Evolutionary conservation across 2,113 vertebrate genomes (phyloP), one percentile per base, ranked within the genome.

Genomic region (Scomber japonicus): DNA sequence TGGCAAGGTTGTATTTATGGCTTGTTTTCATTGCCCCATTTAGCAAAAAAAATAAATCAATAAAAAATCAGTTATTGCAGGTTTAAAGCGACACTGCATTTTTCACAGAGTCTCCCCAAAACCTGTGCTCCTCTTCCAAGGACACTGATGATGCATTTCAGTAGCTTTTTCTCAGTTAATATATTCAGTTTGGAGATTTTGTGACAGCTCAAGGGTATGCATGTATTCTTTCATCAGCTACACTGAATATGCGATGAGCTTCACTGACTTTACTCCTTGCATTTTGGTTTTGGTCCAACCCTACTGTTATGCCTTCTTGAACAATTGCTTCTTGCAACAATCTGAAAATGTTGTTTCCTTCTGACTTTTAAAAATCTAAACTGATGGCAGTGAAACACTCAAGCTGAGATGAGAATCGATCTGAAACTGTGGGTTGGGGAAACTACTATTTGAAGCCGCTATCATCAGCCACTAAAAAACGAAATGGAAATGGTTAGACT

Each of bases 401-500:
- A 66, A 59, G 69, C 72, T 66, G 75, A 85, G 80, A 85, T 70
- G 75, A 80, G 78, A 84, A 88, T 88, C 19, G 56, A 85, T 74
- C 82, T 77, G 27, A 76, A 77, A 71, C 76, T 16, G 21, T 19
- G 72, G 66, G 50, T 45, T 62, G 35, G 67, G 76, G 45, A 73
- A 85, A 69, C 30, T 27, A 54, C 57, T 48, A 50, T 83, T 80
- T 78, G 55, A 84, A 56, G 51, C 72, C 13, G n/a, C 74, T 40
- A 71, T 86, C 64, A 62, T 12, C 35, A 66, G 46, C 68, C 73
- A 57, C 78, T 71, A 46, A 81, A 65, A 86, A 89, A 87, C 21
- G 16, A 76, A 77, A 89, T 86, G 81, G 68, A 86, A 89, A 90
- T 84, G 51, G 10, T 66, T 62, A 49, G 71, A 71, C 69, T 87